Evolutionary conservation across 1,140 invertebrate species (phyloP), one percentile per base, ranked within the genome.

Genomic region (Forficula auricularia): DNA sequence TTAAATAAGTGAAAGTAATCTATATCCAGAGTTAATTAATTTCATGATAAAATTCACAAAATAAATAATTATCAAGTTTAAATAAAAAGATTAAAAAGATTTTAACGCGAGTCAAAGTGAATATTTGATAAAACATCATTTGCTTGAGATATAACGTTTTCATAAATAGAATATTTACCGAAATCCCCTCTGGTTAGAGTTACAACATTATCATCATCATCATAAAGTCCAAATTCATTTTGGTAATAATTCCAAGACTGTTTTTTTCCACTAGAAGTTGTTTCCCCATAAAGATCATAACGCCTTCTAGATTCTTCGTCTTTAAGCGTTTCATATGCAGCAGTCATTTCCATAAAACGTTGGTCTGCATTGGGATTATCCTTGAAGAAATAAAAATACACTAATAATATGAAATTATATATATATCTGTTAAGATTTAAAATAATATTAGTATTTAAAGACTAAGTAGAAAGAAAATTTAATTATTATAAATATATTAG

Each of bases 191-290:
- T 67, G 48, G 69, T 75, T 0, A 90, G 59, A 3, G 82, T 86
- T 10, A 83, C 71, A 44, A 91, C 79, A 60, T 83, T 70, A 40
- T 71, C 72, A 62, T 89, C 83, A 60, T 88, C 77, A 57, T 88
- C 82, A 65, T 89, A 91, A 45, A 90, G 72, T 34, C 82, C 85
- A 73, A 89, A 88, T 54, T 82, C 77, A 55, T 85, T 75, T 42
- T 77, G 67, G 56, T 88, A 87, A 55, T 85, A 87, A 48, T 71
- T 77, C 68, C 82, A 88, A 22, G 77, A 75, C 46, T 67, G 61
- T 43, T 65, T 63, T 49, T 65, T 64, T 45, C 64, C 57, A 18
- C 51, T 52, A 41, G 68, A 60, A 39, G 72, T 65, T 12, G 79
- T 58, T 12, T 79, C 73, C 13, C 86, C 85, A 61, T 79, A 73